phyloP scores from a whole-genome alignment of 2,888 invertebrate species.

The Ophion ventricosus region DNA sequence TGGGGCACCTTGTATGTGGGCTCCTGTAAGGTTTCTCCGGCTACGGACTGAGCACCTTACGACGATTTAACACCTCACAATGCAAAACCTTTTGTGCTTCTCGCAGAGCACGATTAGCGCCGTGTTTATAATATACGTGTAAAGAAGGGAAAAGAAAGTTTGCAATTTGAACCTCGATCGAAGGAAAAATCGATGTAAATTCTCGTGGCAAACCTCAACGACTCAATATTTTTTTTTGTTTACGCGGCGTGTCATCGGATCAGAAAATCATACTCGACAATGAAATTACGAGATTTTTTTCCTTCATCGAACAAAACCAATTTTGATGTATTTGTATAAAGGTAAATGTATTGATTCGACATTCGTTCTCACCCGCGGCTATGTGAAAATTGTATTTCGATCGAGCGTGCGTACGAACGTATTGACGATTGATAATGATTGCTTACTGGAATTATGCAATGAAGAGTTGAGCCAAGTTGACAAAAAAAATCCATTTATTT shows the following conservation, averaged over 20 bases:
- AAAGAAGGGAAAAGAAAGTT: background rate
- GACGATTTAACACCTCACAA: slow-evolving; percentile 43
- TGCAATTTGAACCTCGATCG: background rate
- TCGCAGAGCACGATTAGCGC: slow-evolving; percentile 28
- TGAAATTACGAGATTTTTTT: background rate
- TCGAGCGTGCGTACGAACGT: background rate
- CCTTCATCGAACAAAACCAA: background rate
- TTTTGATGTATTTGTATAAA: background rate
- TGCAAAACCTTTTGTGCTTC: slow-evolving; percentile 42
- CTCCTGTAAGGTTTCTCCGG: slow-evolving; percentile 45
- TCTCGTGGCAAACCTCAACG: too few relatives aligned
- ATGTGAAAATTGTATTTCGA: background rate
- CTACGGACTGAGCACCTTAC: slow-evolving; percentile 45
- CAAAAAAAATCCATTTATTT: slow-evolving; percentile 10
- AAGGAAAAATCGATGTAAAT: background rate
- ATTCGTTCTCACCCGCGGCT: background rate
- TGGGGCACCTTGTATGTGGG: too few relatives aligned
- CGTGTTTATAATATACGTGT: slow-evolving; percentile 9
- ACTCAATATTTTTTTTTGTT: too few relatives aligned
- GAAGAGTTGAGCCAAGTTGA: background rate
- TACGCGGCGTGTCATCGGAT: background rate
- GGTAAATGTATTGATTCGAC: background rate
- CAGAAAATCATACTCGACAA: background rate
- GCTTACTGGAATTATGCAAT: background rate
- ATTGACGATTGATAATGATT: background rate